Evolutionary conservation across 1,140 invertebrate genomes (phyloP), one percentile per base, ranked within the genome.

Genomic region (Caenorhabditis inopinata): DNA sequence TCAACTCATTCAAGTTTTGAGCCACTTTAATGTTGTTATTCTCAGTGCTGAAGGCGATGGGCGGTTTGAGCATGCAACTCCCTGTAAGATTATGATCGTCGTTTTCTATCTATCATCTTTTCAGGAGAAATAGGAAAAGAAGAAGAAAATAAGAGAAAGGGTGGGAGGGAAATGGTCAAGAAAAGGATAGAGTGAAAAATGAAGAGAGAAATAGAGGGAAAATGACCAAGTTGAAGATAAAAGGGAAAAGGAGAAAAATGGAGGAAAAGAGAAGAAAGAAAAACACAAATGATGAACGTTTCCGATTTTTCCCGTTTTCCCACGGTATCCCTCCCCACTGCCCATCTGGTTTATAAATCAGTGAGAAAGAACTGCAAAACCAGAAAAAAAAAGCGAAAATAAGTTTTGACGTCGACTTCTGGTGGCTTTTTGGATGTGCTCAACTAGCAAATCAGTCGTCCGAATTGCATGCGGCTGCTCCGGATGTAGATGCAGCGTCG

Each of bases 21-120:
- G 58, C n/a, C 32, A 68, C 58, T 68, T 68, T 68, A 38, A 32
- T 68, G 32, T 68, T 68, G 58, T 68, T 68, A 68, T 68, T 68
- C n/a, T 68, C n/a, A 18, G 18, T 38, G 32, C 21, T 51, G 32
- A 32, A 7, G 32, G 32, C 11, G n/a, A 68, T 11, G 12, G 58
- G 58, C n/a, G 29, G 58, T 21, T 38, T 18, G 58, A 68, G 58
- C 58, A 68, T 68, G 58, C 58, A 68, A 68, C 58, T 68, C 58
- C 32, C 58, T 68, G 58, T 68, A 68, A 68, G 9, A 68, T 32
- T 9, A 35, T 18, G 6, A 16, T 62, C 29, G 27, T 51, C n/a
- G n/a, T n/a, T n/a, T n/a, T n/a, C n/a, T 51, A 25, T 51, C 49
- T 51, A 51, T 51, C 49, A 51, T 51, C 49, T 51, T 51, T 51